phyloP scores from a whole-genome alignment of 2,888 invertebrate species.

The Cryptops parisi region DNA sequence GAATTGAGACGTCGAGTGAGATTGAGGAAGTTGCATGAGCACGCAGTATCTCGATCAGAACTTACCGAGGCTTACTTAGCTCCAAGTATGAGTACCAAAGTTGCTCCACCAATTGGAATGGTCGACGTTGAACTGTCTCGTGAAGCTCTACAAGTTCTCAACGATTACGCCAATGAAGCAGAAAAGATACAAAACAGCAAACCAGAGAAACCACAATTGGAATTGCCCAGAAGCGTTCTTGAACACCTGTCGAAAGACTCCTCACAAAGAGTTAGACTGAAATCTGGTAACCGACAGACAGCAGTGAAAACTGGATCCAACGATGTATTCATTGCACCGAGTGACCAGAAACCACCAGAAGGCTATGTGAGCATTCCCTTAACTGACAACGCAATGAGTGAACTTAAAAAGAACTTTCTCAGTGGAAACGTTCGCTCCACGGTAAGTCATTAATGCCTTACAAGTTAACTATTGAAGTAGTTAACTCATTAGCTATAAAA shows the following conservation, averaged over 20 bases:
- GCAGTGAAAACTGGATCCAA: conserved; percentile 7
- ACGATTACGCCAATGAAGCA: conserved; percentile 9
- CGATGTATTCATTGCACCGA: conserved; percentile 12
- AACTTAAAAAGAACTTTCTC: conserved; percentile 10
- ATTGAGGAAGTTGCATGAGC: neutral
- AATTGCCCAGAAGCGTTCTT: conserved; percentile 11
- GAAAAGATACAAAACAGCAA: neutral
- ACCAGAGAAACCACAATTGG: neutral
- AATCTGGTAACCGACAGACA: neutral
- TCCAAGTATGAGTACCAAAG: neutral
- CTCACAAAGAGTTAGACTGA: conserved; percentile 6
- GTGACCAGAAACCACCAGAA: conserved; percentile 11
- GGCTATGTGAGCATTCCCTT: conserved; percentile 13
- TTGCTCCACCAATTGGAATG: conserved; percentile 2
- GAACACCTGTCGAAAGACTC: conserved; percentile 7
- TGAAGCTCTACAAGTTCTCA: conserved; percentile 10
- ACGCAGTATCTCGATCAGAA: neutral
- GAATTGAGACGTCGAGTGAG: conserved; percentile 4
- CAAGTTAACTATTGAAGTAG: neutral
- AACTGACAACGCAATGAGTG: conserved; percentile 2
- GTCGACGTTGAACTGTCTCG: conserved; percentile 3
- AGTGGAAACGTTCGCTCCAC: neutral
- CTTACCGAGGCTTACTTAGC: conserved; percentile 11
- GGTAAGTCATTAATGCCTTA: neutral
- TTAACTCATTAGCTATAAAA: too few relatives aligned